Evolutionary conservation across 1,140 invertebrate genomes (phyloP).

Genomic region (Popillia japonica): DNA sequence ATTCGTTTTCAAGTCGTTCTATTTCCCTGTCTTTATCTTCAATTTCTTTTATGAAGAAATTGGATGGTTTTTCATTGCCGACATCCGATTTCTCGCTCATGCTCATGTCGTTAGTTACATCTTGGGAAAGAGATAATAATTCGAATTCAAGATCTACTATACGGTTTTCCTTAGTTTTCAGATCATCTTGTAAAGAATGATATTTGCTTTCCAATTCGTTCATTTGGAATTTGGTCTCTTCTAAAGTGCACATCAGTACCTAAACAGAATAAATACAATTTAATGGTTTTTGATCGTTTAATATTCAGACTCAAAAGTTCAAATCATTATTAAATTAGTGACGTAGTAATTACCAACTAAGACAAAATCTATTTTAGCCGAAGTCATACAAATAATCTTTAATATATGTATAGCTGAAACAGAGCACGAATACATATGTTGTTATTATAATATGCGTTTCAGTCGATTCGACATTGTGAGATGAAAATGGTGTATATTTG

Average conservation of each 20-base stretch:
- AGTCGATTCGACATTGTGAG: too few relatives aligned
- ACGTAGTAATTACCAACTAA: too few relatives aligned
- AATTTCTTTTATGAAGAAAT: slow-evolving; percentile 56
- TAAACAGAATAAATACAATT: slow-evolving; percentile 41
- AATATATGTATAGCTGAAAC: too few relatives aligned
- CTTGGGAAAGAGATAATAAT: slow-evolving; percentile 44
- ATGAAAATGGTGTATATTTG: too few relatives aligned
- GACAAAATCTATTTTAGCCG: too few relatives aligned
- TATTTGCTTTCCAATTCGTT: slow-evolving; percentile 50
- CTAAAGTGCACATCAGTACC: slow-evolving; percentile 53
- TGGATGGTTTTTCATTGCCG: slow-evolving; percentile 47
- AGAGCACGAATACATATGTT: too few relatives aligned
- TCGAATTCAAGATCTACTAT: slow-evolving; percentile 57
- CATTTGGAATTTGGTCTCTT: slow-evolving; percentile 56
- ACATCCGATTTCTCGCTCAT: slow-evolving; percentile 50
- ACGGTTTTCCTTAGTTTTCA: slow-evolving; percentile 55
- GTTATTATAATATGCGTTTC: too few relatives aligned
- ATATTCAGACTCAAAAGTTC: too few relatives aligned
- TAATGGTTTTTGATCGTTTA: too few relatives aligned
- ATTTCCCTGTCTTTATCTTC: slow-evolving; percentile 65
- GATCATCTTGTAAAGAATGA: slow-evolving; percentile 48
- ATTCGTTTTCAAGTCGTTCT: slow-evolving; percentile 65
- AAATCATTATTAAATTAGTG: too few relatives aligned
- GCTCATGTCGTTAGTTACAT: slow-evolving; percentile 29
- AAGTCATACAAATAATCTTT: too few relatives aligned